Conservation (phyloP, 2,888 invertebrate species). For the Tiliacea aurago region DNA sequence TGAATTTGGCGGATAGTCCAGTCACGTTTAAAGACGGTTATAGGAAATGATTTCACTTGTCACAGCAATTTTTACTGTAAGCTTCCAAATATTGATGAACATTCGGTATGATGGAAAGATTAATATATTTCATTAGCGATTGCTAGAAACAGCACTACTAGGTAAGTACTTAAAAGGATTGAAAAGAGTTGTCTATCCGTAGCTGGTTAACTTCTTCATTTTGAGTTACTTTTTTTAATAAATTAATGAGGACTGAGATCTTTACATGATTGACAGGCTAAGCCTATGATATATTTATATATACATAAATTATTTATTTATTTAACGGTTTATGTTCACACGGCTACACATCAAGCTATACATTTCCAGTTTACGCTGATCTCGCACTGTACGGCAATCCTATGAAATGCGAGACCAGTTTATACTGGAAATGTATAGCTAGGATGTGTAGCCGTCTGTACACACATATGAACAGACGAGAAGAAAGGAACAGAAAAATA, state of each 20-base stretch:
- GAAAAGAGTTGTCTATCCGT: no score
- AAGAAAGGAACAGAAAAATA: no score
- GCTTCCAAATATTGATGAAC: background rate
- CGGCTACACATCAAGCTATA: no score
- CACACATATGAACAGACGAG: no score
- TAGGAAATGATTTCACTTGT: background rate
- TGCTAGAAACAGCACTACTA: background rate
- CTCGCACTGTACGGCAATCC: no score
- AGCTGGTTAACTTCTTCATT: background rate
- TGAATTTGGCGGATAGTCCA: slow-evolving; percentile 1
- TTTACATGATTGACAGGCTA: background rate
- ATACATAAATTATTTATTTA: no score
- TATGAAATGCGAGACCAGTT: no score
- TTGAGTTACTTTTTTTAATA: background rate
- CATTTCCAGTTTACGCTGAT: no score
- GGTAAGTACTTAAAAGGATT: background rate
- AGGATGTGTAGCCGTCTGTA: no score
- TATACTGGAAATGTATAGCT: no score
- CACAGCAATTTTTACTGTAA: background rate
- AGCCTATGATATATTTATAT: no score
- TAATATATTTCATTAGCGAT: background rate
- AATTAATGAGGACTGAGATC: background rate
- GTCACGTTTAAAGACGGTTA: background rate
- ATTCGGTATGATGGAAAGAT: background rate
- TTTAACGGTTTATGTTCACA: no score